Percentiles rank a stretch among this genome's conserved stretches.
phyloP scores from a whole-genome alignment of 2,888 invertebrate species.

The Fragum whitleyi region DNA sequence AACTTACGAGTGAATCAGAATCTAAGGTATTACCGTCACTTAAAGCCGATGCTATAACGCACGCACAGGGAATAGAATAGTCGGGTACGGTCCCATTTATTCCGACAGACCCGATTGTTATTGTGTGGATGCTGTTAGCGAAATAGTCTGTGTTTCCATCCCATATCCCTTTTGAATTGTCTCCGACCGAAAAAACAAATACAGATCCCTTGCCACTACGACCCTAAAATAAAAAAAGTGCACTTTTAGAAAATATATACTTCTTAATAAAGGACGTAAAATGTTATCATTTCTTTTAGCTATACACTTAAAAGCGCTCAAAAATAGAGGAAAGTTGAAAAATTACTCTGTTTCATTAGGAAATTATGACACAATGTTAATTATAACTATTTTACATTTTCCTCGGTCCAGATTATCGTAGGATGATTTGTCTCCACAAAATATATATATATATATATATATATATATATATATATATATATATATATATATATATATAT shows the following conservation, averaged over 20 bases:
- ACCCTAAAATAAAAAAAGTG: conserved; percentile 9
- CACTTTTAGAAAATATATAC: no score
- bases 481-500: no score
- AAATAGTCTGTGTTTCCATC: conserved; percentile 23
- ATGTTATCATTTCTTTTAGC: background rate
- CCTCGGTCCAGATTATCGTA: no score
- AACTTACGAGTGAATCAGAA: conserved; percentile 7
- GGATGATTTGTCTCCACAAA: no score
- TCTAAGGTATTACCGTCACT: conserved; percentile 16
- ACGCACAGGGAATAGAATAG: conserved; percentile 20
- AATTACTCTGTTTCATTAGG: no score
- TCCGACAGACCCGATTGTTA: conserved; percentile 12
- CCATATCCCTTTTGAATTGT: background rate
- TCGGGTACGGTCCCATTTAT: background rate
- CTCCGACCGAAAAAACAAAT: conserved; percentile 15
- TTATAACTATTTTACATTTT: no score
- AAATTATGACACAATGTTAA: no score
- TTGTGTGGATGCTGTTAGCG: conserved; percentile 17
- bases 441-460: no score
- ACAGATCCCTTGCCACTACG: conserved; percentile 4
- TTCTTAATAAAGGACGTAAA: no score
- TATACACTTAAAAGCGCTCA: background rate
- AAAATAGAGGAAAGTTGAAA: no score
- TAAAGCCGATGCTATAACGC: conserved; percentile 14
- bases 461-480: no score